Conservation (phyloP, 2,797 vertebrate genomes). For the Synaphobranchus kaupii region DNA sequence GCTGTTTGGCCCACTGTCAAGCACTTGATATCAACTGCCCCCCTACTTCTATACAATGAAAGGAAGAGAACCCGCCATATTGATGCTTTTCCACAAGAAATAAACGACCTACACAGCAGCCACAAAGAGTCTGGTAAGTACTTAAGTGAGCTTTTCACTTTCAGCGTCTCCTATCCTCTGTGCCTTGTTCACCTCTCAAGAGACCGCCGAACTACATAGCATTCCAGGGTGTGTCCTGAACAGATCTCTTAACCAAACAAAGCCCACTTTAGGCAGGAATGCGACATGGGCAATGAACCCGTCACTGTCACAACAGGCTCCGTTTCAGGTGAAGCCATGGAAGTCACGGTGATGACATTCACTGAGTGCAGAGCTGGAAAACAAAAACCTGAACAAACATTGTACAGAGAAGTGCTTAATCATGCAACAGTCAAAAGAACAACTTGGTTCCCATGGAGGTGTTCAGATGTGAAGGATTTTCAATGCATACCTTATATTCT, state of each 20-base stretch:
- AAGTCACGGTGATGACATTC: slow-evolving; percentile 60
- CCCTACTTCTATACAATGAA: neutral
- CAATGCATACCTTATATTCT: neutral
- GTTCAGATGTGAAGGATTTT: neutral
- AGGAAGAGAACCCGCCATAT: neutral
- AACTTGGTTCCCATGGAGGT: neutral
- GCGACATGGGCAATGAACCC: slow-evolving; percentile 65
- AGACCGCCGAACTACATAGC: slow-evolving; percentile 55
- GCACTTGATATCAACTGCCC: neutral
- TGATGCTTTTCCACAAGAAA: neutral
- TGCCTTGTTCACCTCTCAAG: slow-evolving; percentile 56
- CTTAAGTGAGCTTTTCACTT: slow-evolving; percentile 63
- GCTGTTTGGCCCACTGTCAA: neutral
- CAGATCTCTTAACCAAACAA: slow-evolving; percentile 74
- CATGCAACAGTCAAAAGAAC: neutral
- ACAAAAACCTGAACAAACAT: slow-evolving; percentile 13
- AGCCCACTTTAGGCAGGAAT: slow-evolving; percentile 74
- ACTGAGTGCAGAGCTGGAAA: slow-evolving; percentile 45
- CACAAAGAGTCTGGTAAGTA: slow-evolving; percentile 35
- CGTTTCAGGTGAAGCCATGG: slow-evolving; percentile 63
- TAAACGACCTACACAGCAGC: neutral
- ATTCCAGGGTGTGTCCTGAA: slow-evolving; percentile 57
- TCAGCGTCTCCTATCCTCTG: slow-evolving; percentile 49
- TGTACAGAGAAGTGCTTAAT: slow-evolving; percentile 10
- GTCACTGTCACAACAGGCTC: slow-evolving; percentile 54